Conservation (phyloP, 2,888 invertebrate genomes). For the Phaonia tiefii region DNA sequence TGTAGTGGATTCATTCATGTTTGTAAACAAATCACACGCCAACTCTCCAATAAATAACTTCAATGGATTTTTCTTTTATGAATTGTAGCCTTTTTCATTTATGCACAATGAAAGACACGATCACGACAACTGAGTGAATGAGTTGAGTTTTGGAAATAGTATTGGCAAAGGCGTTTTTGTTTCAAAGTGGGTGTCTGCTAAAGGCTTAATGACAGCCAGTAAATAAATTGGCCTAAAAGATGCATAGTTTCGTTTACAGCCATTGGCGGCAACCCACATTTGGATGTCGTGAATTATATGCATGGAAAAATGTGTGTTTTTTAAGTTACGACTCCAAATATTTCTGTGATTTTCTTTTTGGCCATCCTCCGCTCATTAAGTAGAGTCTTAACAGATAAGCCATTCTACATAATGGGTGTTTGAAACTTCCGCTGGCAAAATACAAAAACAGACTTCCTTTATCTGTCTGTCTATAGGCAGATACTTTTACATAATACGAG, state of each 20-base stretch:
- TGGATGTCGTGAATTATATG: background rate
- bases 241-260: slow-evolving; percentile 46
- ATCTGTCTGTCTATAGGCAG: too few relatives aligned
- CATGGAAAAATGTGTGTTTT: background rate
- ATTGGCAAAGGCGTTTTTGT: slow-evolving; percentile 56
- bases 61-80: slow-evolving; percentile 26
- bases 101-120: too few relatives aligned
- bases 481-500: too few relatives aligned
- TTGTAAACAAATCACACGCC: slow-evolving; percentile 64
- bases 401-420: background rate
- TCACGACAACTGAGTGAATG: too few relatives aligned
- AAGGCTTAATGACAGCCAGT: slow-evolving; percentile 7
- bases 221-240: slow-evolving; percentile 59
- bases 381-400: background rate
- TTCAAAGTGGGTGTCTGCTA: slow-evolving; percentile 58
- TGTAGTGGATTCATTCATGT: slow-evolving; percentile 1
- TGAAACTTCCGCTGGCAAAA: slow-evolving; percentile 20
- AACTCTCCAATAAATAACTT: slow-evolving; percentile 51
- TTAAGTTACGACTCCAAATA: slow-evolving; percentile 23
- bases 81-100: background rate
- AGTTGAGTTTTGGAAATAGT: background rate
- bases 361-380: slow-evolving; percentile 16
- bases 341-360: background rate
- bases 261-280: slow-evolving; percentile 24
- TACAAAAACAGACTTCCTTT: background rate